Evolutionary conservation across 1,140 invertebrate genomes (phyloP), one percentile per base, ranked within the genome.

Genomic region (Drosophila kurseongensis): DNA sequence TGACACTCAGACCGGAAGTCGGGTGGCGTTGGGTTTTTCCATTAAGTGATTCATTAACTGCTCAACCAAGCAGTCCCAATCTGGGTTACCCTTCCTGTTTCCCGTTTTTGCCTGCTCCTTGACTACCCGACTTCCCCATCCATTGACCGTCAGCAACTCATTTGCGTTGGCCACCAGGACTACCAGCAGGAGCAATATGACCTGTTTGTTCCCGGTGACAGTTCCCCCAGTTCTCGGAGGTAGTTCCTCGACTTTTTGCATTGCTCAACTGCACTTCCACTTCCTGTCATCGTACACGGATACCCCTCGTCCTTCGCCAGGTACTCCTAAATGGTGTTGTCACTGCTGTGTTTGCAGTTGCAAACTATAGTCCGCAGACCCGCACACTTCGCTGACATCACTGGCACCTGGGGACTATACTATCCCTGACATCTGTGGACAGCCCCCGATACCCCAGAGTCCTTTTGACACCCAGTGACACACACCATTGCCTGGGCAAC

Each of bases 11-110:
- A 86, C 58, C 83, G 83, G 83, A 89, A 88, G 85, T 84, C 58
- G 56, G 80, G 50, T 62, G 59, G 47, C 63, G 48, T 47, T 63
- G 60, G 73, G 65, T 74, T 88, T 50, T 84, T 80, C 84, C 84
- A 88, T 88, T 88, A 84, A 80, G 80, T 89, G 83, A 88, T 88
- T 88, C 83, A 88, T 88, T 88, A 88, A 79, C 79, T 83, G 71
- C 66, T 51, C 79, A 65, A 68, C 74, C 61, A 68, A 72, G 56
- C 66, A 59, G 51, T 52, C 14, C 13, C 41, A 13, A 5, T 48
- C 38, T 35, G 29, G 35, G n/a, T 7, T 3, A 50, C 18, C 16
- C 23, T 65, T 8, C n/a, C 59, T 38, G 23, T 41, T 7, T 10
- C 18, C 7, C 40, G 2, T 8, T 13, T 5, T 29, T 18, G 2